These are phyloP conservation scores for Tineola bisselliella DNA, from an alignment of 2,888 invertebrate species.

Conservation along the genomic window DNA sequence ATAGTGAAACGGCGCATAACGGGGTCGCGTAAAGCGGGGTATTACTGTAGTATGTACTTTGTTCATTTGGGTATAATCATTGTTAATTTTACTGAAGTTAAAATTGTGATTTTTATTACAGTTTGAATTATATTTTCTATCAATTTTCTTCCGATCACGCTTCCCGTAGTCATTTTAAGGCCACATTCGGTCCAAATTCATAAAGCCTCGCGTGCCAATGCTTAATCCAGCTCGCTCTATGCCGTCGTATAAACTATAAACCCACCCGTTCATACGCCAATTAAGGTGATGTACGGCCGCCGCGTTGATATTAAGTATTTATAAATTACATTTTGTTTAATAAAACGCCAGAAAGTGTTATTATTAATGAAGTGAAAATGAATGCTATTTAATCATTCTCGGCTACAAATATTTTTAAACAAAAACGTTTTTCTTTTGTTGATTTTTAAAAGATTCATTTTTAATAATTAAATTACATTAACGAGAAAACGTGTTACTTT, in stretches of 20 bases:
- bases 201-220: slow-evolving; percentile 36
- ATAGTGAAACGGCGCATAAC: too few species aligned
- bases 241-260: slow-evolving; percentile 39
- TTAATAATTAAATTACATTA: too few species aligned
- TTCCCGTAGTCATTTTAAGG: slow-evolving; percentile 1
- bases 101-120: too few species aligned
- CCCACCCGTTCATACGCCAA: slow-evolving; percentile 41
- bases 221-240: slow-evolving; percentile 36
- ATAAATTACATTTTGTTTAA: slow-evolving; percentile 52
- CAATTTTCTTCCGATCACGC: not conserved
- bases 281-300: slow-evolving; percentile 56
- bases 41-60: too few species aligned
- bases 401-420: slow-evolving; percentile 14
- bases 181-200: slow-evolving; percentile 4
- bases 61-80: too few species aligned
- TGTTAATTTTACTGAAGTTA: too few species aligned
- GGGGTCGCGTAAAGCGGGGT: too few species aligned
- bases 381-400: slow-evolving; percentile 43
- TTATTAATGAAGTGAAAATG: slow-evolving; percentile 58
- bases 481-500: too few species aligned
- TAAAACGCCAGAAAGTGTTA: slow-evolving; percentile 53
- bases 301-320: slow-evolving; percentile 48
- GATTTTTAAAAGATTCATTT: too few species aligned
- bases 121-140: not conserved
- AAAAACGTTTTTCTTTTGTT: not conserved